Evolutionary conservation across 2,797 vertebrate genomes (phyloP), one percentile per base, ranked within the genome.

Genomic region (Acrossocheilus fasciatus): DNA sequence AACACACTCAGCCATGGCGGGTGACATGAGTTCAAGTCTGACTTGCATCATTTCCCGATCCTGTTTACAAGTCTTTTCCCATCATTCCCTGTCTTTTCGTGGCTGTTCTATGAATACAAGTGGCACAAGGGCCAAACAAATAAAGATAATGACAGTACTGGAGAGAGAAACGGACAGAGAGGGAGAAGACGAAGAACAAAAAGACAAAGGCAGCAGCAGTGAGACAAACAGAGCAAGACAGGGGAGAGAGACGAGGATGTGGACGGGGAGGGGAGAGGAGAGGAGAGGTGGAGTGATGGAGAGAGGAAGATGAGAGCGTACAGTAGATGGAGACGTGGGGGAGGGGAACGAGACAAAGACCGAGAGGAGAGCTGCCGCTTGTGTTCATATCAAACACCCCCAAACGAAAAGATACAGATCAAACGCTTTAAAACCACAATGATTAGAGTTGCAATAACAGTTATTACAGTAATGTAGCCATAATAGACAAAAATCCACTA

Each of bases 271-370:
- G 66, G 59, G 43, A 47, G 30, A 36, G 68, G 43, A 47, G 30
- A 36, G 68, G 36, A 47, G 30, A 36, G 79, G 69, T 39, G 59
- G 79, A 74, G 64, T 34, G 34, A 82, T 81, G 52, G 82, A 74
- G 86, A 50, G 62, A 68, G 69, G 78, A 70, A 87, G 45, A 87
- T 50, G 77, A 72, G 74, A 82, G 83, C 47, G 81, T 88, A 87
- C 85, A 87, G 85, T 87, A 87, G 85, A 85, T 62, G 79, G 47
- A 75, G 69, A 74, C 4, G 47, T 87, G 87, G 89, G 89, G 89
- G 85, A 89, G 85, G 86, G 87, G 81, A 81, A 68, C 77, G 87
- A 91, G 77, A 91, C 90, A 92, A 91, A 92, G 90, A 79, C 85
- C 41, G 39, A 82, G 41, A 83, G 82, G 69, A 83, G 72, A 83